Percentiles rank a stretch among this genome's conserved stretches.
phyloP scores from a whole-genome alignment of 2,888 invertebrate genomes.

The Notodonta ziczac region DNA sequence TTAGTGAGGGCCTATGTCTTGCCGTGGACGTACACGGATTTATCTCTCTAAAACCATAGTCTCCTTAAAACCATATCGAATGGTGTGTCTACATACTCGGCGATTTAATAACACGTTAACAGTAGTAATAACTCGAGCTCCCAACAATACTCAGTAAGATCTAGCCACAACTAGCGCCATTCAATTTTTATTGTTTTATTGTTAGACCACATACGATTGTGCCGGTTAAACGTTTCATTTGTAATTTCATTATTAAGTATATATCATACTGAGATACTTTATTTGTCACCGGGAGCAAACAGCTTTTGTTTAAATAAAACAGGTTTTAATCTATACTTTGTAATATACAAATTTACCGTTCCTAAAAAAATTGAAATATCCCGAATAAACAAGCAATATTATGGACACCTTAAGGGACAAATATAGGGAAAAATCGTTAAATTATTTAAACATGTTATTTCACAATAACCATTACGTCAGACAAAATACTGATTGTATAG shows the following conservation, averaged over 20 bases:
- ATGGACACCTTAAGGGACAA: too few relatives aligned
- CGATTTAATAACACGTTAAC: slow-evolving; percentile 65
- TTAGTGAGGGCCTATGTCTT: too few relatives aligned
- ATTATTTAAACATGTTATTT: too few relatives aligned
- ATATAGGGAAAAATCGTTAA: too few relatives aligned
- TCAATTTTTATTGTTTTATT: slow-evolving; percentile 4
- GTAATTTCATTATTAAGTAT: neutral
- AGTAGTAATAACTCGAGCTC: slow-evolving; percentile 53
- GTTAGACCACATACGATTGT: slow-evolving; percentile 4
- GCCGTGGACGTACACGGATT: too few relatives aligned
- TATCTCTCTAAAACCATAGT: neutral
- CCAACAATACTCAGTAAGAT: slow-evolving; percentile 45
- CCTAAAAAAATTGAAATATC: too few relatives aligned
- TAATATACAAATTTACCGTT: too few relatives aligned
- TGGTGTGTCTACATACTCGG: slow-evolving; percentile 48
- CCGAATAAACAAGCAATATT: too few relatives aligned
- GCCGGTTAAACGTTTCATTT: neutral
- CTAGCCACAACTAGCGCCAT: slow-evolving; percentile 8
- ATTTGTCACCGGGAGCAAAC: too few relatives aligned
- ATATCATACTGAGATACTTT: neutral
- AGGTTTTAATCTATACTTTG: too few relatives aligned
- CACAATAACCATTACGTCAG: too few relatives aligned
- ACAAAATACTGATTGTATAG: too few relatives aligned
- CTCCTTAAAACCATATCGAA: slow-evolving; percentile 1
- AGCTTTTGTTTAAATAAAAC: neutral